phyloP scores from a whole-genome alignment of 1,140 invertebrate genomes.

The Pissodes strobi region DNA sequence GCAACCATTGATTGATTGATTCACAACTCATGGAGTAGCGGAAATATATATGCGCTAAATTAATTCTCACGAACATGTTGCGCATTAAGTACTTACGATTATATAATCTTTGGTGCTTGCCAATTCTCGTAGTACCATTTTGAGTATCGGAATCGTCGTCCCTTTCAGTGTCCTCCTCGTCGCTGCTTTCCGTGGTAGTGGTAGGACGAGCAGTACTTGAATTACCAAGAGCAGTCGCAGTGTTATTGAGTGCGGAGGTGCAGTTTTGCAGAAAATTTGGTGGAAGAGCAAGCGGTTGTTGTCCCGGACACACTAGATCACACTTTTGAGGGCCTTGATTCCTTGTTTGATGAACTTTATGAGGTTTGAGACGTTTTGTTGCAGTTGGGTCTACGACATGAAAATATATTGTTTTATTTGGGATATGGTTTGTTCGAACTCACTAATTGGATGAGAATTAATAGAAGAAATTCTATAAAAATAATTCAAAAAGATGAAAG shows the following conservation, averaged over 20 bases:
- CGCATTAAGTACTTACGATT: too few species aligned
- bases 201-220: slow-evolving; percentile 1
- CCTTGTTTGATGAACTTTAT: neutral
- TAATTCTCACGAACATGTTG: neutral
- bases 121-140: neutral
- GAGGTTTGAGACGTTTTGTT: too few species aligned
- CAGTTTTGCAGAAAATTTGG: slow-evolving; percentile 27
- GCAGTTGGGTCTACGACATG: too few species aligned
- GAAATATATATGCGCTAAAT: neutral
- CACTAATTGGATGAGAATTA: too few species aligned
- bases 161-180: slow-evolving; percentile 18
- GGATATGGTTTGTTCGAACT: too few species aligned
- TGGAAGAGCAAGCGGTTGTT: slow-evolving; percentile 1
- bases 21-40: too few species aligned
- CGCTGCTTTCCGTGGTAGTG: slow-evolving; percentile 12
- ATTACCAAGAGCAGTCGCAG: neutral
- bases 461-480: too few species aligned
- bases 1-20: too few species aligned
- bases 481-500: too few species aligned
- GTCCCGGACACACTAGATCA: slow-evolving; percentile 14
- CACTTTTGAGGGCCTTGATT: slow-evolving; percentile 15
- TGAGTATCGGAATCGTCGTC: neutral
- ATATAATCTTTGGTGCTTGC: neutral
- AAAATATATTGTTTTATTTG: too few species aligned
- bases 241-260: neutral